Evolutionary conservation across 2,888 invertebrate genomes (phyloP).

Genomic region (Lasioglossum zephyrum): DNA sequence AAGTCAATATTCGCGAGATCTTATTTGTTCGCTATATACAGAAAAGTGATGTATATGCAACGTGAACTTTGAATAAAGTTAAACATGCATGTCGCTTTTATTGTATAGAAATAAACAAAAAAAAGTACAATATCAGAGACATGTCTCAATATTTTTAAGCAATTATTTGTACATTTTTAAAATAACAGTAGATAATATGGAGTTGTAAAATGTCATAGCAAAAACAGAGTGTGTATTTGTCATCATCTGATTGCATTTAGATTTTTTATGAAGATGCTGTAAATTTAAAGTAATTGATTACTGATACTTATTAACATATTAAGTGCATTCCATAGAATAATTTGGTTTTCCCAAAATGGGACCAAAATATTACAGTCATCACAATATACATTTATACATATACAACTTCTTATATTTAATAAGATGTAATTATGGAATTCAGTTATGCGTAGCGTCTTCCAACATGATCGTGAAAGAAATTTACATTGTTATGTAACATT

Average conservation of each 20-base stretch:
- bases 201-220: conserved; percentile 42
- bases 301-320: conserved; percentile 27
- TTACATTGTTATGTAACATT: conserved; percentile 30
- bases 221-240: conserved; percentile 46
- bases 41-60: conserved; percentile 17
- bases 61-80: conserved; percentile 23
- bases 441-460: conserved; percentile 63
- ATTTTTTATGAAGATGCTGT: conserved; percentile 54
- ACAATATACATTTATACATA: conserved; percentile 36
- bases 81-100: conserved; percentile 21
- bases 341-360: conserved; percentile 49
- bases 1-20: conserved; percentile 48
- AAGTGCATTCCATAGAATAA: conserved; percentile 46
- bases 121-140: conserved; percentile 13
- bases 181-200: conserved; percentile 38
- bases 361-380: conserved; percentile 58
- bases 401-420: conserved; percentile 32
- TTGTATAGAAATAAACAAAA: conserved; percentile 32
- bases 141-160: conserved; percentile 41
- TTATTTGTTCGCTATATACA: conserved; percentile 22
- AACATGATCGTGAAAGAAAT: conserved; percentile 39
- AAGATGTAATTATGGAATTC: conserved; percentile 39
- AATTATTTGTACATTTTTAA: conserved; percentile 58
- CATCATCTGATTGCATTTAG: conserved; percentile 43
- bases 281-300: conserved; percentile 37